These are phyloP conservation scores for Gallinago media DNA, from an alignment of 2,113 vertebrate genomes.

Conservation along the genomic window DNA sequence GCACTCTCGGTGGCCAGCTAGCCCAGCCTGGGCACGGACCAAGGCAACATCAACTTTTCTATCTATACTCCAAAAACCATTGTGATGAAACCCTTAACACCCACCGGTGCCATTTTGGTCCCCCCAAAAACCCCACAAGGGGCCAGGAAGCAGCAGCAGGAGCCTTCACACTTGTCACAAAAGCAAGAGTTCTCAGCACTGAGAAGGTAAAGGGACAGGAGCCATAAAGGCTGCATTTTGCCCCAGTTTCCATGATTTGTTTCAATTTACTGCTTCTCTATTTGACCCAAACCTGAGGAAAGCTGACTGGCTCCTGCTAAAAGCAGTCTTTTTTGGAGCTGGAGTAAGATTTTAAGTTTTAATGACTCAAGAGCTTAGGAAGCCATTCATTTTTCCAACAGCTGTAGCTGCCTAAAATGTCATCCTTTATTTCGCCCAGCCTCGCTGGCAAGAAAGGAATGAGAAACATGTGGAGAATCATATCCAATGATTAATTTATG, in stretches of 20 bases:
- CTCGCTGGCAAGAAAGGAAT: not conserved
- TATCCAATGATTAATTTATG: not conserved
- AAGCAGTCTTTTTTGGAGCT: not conserved
- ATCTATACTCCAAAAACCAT: not conserved
- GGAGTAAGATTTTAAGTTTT: not conserved
- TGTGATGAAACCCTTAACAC: not conserved
- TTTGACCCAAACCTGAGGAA: not conserved
- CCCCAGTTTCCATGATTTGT: not conserved
- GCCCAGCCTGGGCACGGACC: not conserved
- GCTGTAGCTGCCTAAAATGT: not conserved
- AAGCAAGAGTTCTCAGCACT: not conserved
- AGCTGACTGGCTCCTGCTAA: not conserved
- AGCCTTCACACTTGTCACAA: not conserved
- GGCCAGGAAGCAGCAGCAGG: not conserved
- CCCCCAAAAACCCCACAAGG: not conserved
- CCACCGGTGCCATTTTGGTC: fast-evolving
- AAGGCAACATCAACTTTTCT: not conserved
- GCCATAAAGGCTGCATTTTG: not conserved
- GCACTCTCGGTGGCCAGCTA: not conserved
- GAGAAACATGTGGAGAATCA: not conserved
- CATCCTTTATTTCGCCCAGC: not conserved
- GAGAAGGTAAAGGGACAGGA: fast-evolving
- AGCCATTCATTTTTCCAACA: not conserved
- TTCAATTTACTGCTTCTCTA: too few species aligned
- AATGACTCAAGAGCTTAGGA: not conserved